These are phyloP conservation scores for Apteryx mantelli DNA, from an alignment of 2,113 vertebrate species.

Conservation along the genomic window DNA sequence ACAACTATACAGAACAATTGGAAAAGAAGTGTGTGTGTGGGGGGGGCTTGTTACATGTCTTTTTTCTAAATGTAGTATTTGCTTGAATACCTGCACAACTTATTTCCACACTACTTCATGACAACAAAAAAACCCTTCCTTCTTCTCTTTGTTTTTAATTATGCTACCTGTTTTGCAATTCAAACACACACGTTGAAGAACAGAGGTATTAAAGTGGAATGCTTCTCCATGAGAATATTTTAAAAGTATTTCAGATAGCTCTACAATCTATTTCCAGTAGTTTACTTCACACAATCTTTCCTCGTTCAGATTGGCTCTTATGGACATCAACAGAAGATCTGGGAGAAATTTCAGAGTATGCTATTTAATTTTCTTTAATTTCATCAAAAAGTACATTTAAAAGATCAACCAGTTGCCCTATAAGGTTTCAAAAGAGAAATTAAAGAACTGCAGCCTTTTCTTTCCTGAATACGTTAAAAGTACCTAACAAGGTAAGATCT, in stretches of 20 bases:
- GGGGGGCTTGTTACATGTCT: not conserved
- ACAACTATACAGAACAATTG: not conserved
- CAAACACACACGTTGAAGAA: not conserved
- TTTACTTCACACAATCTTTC: not conserved
- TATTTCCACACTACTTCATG: not conserved
- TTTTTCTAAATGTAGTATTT: not conserved
- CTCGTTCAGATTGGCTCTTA: not conserved
- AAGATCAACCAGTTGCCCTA: not conserved
- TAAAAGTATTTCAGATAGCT: not conserved
- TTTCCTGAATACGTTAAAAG: not conserved
- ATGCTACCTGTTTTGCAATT: not conserved
- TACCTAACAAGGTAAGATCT: not conserved
- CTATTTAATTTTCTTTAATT: not conserved
- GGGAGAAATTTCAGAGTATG: not conserved
- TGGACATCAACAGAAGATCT: not conserved
- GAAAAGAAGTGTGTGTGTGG: not conserved
- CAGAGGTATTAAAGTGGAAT: not conserved
- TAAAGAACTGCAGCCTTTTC: not conserved
- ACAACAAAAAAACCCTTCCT: not conserved
- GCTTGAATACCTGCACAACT: not conserved
- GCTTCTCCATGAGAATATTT: not conserved
- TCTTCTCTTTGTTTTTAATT: not conserved
- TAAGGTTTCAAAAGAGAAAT: not conserved
- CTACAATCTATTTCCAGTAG: not conserved
- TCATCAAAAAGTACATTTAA: not conserved